Base-by-base conservation (phyloP, 2,888 invertebrate genomes). In the Drosophila glabriapex region DNA sequence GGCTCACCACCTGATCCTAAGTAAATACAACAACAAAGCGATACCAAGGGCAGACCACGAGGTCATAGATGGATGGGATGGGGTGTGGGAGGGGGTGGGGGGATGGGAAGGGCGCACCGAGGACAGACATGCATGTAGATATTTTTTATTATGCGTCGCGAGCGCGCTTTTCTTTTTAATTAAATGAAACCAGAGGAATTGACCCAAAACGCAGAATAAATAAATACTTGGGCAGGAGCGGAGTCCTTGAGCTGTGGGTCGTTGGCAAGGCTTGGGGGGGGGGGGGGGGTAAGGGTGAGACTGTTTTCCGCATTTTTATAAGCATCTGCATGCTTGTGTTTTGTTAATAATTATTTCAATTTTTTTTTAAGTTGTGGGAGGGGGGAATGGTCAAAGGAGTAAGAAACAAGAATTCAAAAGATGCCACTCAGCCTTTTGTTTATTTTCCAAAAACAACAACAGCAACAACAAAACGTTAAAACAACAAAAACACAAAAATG, bases 171-270 rank as follows among this genome's bases (percentile, higher is more conserved):
- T 85, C 85, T 89, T 92, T 92, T 92, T 92, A 92, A 92, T 92
- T 92, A 92, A 92, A 92, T 92, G 92, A 92, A 92, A 91, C 92
- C 92, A 79, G 89, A 91, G 90, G 91, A 92, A 92, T 92, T 92
- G 92, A 92, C 92, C 92, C 91, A 89, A 91, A 81, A 82, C 81
- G 81, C 76, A 70, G 84, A 89, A 88, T 91, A 91, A 90, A 88
- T 91, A 91, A 91, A 91, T 84, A 86, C 69, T 58, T 62, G 65
- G 52, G 46, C 25, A 22, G 50, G 59, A 37, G 29, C 63, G 28
- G 41, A 53, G 41, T 50, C 50, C 50, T 52, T 29, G 19, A 29
- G 56, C 29, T 16, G 41, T 46, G n/a, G 9, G 22, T 25, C 19
- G 14, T 31, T 46, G 29, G 22, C 22, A 12, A 4, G 5, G 37